Evolutionary conservation across 1,140 invertebrate genomes (phyloP), one percentile per base, ranked within the genome.

Genomic region (Drosophila subobscura): DNA sequence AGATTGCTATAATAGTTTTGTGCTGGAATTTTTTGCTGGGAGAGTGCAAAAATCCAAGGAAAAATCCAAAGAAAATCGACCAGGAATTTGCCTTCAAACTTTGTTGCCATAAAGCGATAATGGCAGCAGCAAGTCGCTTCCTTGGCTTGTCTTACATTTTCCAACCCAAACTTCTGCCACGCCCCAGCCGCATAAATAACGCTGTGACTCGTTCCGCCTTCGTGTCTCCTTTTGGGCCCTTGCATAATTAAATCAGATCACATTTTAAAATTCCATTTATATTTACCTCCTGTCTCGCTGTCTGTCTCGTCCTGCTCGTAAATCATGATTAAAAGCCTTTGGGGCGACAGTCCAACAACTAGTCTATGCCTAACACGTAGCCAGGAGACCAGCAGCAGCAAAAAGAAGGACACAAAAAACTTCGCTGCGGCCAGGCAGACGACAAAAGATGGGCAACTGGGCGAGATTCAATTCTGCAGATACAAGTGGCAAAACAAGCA

Each of bases 231-330:
- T 61, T 67, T 58, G 63, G 71, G 64, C 74, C 57, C 60, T 57
- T 88, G 81, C 86, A 90, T 90, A 90, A 90, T 90, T 90, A 90
- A 90, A 90, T 90, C 88, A 84, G 88, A 90, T 90, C 89, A 81
- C 88, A 89, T 88, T 90, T 90, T 89, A 90, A 90, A 90, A 90
- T 90, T 90, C 88, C 88, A 90, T 90, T 90, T 90, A 90, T 90
- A 90, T 90, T 90, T 90, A 90, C 79, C 83, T 83, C 80, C 81
- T 60, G 80, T 85, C 79, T 59, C 58, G 64, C 47, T 63, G 67
- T 57, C 51, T 58, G 80, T 72, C 72, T 57, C 42, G 63, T 59
- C 50, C 53, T 20, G 67, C 77, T 90, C 88, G 88, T 90, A 90
- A 90, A 90, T 90, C 88, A 90, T 90, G 88, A 90, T 90, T 90